Conservation (phyloP, 2,888 invertebrate genomes). For the Scaptomyza flava region DNA sequence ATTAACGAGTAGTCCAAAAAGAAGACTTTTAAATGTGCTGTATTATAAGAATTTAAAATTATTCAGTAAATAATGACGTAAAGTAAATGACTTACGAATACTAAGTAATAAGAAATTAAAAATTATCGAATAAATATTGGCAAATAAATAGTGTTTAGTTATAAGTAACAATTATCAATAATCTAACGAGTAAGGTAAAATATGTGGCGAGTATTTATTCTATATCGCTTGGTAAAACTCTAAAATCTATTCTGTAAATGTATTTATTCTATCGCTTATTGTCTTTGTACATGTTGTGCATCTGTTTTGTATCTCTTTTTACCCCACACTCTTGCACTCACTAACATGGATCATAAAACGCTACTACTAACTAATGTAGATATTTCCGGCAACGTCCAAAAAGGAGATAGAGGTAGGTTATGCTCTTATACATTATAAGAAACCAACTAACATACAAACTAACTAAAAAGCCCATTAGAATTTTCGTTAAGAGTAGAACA, state of each 20-base stretch:
- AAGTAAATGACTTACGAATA: too few relatives aligned
- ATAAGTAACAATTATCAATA: neutral
- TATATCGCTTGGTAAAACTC: neutral
- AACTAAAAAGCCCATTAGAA: neutral
- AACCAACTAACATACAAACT: neutral
- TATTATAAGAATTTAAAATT: too few relatives aligned
- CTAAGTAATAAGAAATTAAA: too few relatives aligned
- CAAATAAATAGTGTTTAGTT: neutral
- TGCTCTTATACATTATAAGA: neutral
- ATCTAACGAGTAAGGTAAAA: neutral
- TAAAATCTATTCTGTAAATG: neutral
- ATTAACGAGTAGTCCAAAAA: neutral
- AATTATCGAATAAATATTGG: neutral
- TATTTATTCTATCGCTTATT: constrained; percentile 22
- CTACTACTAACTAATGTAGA: constrained; percentile 75
- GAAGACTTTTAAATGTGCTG: too few relatives aligned
- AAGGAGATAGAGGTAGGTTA: constrained; percentile 84
- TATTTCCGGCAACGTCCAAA: constrained; percentile 84
- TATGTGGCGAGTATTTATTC: neutral
- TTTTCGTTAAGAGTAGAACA: neutral
- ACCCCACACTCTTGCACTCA: constrained; percentile 47
- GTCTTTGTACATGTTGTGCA: constrained; percentile 50
- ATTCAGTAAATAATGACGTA: too few relatives aligned
- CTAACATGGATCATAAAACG: constrained; percentile 49
- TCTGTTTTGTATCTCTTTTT: constrained; percentile 47